A percentile compares a stretch with the other conserved stretches of the same genome.
These are phyloP conservation scores for Pangasianodon hypophthalmus DNA, from an alignment of 2,113 vertebrate species.

Conservation along the genomic window DNA sequence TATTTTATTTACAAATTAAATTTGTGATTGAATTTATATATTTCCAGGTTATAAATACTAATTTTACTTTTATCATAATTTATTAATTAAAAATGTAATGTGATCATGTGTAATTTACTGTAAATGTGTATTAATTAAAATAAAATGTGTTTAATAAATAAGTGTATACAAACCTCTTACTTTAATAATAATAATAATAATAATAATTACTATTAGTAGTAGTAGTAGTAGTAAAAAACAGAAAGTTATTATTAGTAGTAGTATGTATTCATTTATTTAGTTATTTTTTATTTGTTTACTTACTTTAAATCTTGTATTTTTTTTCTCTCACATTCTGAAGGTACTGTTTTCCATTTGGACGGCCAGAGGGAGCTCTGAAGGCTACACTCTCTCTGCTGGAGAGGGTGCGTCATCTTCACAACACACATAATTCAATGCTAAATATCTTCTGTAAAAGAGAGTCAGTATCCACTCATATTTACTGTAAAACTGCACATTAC, in stretches of 20 bases:
- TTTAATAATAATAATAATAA: neutral
- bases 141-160: neutral
- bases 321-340: constrained; percentile 64
- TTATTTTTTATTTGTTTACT: neutral
- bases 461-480: neutral
- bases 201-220: neutral
- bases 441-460: neutral
- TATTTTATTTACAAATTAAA: neutral
- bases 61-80: neutral
- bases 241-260: neutral
- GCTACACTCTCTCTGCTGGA: constrained; percentile 94
- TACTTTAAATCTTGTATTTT: neutral
- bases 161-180: neutral
- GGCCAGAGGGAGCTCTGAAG: constrained; percentile 96
- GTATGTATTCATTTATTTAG: neutral
- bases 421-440: neutral
- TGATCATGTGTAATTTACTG: neutral
- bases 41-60: neutral
- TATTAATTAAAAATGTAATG: neutral
- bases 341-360: constrained; percentile 98
- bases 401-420: constrained; percentile 80
- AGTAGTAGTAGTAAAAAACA: neutral
- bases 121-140: neutral
- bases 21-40: neutral
- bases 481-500: neutral